A percentile compares a stretch with the other conserved stretches of the same genome.
Conservation (phyloP, 2,113 vertebrate genomes). For the Origma solitaria region DNA sequence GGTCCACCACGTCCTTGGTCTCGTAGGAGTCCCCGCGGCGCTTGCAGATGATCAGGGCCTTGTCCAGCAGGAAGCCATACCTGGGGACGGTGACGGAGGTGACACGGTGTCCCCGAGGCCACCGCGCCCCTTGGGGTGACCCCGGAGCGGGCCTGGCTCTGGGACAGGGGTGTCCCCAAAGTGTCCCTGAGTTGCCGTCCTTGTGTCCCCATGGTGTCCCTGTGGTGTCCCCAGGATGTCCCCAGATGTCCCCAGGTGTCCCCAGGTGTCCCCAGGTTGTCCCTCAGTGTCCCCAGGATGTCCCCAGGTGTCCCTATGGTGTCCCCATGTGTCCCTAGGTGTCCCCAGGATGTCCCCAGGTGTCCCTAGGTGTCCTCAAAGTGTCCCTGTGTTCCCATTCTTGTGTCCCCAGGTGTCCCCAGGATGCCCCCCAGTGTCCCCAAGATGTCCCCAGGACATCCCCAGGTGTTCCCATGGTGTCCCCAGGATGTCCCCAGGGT, state of each 20-base stretch:
- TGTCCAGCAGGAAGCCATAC: slow-evolving; percentile 92
- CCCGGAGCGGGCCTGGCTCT: no score
- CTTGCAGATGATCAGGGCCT: slow-evolving; percentile 91
- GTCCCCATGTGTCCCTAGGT: neutral
- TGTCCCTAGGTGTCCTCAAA: no score
- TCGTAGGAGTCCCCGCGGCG: slow-evolving; percentile 89
- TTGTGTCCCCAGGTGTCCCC: no score
- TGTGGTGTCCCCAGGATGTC: neutral
- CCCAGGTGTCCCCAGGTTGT: no score
- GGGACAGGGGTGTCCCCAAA: neutral
- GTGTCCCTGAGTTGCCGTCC: no score
- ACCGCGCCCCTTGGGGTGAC: rapidly evolving
- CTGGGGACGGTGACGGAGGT: slow-evolving; percentile 47
- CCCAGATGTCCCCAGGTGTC: no score
- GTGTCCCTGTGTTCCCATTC: no score
- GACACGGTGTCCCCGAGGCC: neutral
- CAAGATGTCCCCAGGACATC: no score
- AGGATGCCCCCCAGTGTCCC: neutral
- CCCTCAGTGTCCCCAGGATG: no score
- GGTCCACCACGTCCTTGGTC: slow-evolving; percentile 83
- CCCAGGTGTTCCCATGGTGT: neutral
- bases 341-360: neutral
- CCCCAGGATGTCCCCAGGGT: neutral
- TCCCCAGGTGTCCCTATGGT: no score
- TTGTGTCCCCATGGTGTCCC: no score